Evolutionary conservation across 2,888 invertebrate species (phyloP).

Genomic region (Cantharis nigra): DNA sequence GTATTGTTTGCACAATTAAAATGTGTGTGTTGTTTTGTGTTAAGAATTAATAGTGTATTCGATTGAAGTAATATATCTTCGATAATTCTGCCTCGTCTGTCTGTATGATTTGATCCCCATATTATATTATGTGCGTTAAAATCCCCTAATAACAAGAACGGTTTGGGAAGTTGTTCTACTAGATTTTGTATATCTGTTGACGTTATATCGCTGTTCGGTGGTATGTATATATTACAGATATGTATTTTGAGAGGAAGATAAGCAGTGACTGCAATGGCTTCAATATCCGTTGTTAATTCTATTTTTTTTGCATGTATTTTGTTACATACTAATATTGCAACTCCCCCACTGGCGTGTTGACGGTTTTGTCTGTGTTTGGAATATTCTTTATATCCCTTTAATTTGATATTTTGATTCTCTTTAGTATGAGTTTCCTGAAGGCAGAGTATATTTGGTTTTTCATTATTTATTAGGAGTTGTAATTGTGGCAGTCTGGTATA

Average conservation of each 20-base stretch:
- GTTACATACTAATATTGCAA: not conserved
- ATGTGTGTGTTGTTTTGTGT: not conserved
- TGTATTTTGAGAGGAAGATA: not conserved
- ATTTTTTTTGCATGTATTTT: not conserved
- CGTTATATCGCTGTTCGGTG: not conserved
- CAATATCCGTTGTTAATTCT: not conserved
- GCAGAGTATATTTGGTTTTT: not conserved
- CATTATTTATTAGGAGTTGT: not conserved
- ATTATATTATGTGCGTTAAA: slow-evolving; percentile 27
- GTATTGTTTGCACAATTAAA: not conserved
- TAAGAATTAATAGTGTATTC: not conserved
- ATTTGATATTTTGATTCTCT: not conserved
- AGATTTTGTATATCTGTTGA: not conserved
- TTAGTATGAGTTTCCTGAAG: not conserved
- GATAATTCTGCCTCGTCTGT: not conserved
- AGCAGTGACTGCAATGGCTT: not conserved
- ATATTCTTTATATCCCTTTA: not conserved
- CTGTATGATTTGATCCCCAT: slow-evolving; percentile 15
- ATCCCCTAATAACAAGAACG: slow-evolving; percentile 25
- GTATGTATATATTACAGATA: not conserved
- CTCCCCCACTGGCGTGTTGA: not conserved
- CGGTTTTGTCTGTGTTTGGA: not conserved
- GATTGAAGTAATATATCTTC: not conserved
- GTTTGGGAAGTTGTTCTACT: slow-evolving; percentile 13
- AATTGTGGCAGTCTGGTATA: not conserved